phyloP scores from a whole-genome alignment of 1,140 invertebrate genomes.

The Hesperophylax magnus region DNA sequence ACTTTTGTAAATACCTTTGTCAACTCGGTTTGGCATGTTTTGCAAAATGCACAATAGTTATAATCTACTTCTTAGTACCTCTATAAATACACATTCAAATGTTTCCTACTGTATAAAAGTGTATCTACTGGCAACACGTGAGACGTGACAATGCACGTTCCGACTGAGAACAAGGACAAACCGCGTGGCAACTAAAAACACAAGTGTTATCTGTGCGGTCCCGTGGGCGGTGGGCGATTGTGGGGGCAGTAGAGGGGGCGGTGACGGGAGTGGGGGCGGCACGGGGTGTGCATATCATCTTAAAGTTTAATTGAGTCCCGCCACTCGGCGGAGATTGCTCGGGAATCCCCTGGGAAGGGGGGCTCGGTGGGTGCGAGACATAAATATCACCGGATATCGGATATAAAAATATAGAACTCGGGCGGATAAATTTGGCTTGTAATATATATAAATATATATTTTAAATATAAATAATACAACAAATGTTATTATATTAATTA shows the following conservation, averaged over 20 bases:
- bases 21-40: too few relatives aligned
- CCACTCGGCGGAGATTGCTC: constrained; percentile 72
- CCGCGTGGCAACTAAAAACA: constrained; percentile 30
- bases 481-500: too few relatives aligned
- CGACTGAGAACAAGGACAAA: neutral
- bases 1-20: too few relatives aligned
- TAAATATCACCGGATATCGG: neutral
- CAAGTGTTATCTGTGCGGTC: constrained; percentile 31
- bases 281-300: constrained; percentile 75
- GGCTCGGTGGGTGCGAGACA: neutral
- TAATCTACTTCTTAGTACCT: too few relatives aligned
- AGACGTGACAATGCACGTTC: neutral
- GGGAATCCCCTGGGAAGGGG: constrained; percentile 61
- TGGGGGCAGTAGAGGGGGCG: neutral
- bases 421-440: too few relatives aligned
- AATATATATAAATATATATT: neutral
- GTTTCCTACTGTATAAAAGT: too few relatives aligned
- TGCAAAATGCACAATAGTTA: too few relatives aligned
- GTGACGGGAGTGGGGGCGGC: constrained; percentile 2
- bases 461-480: neutral
- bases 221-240: constrained; percentile 14
- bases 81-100: too few relatives aligned
- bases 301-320: constrained; percentile 80
- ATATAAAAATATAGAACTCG: too few relatives aligned
- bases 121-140: neutral